Evolutionary conservation across 2,113 vertebrate species (phyloP), one percentile per base, ranked within the genome.

Genomic region (Leucosticte australis): DNA sequence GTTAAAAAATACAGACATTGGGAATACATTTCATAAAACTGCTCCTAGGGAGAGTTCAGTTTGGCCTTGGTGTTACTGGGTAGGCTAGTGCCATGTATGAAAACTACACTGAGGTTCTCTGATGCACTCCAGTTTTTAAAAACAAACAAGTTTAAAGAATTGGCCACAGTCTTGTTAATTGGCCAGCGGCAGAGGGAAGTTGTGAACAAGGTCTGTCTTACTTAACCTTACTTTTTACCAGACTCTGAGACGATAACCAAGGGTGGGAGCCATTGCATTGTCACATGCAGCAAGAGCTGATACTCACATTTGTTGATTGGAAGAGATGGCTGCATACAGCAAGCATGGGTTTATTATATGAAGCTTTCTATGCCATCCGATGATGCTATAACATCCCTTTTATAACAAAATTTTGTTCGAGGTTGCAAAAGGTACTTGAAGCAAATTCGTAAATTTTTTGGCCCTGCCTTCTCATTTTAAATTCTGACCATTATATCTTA

Each of bases 311-410:
- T 92, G 19, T 64, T 71, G 21, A 60, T 42, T 82, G 4, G 9
- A 44, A 64, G 62, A 31, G 46, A 28, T 69, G 62, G 31, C 50
- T 87, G 46, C 42, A 13, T 33, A 7, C 28, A 85, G 41, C 27
- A 60, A 55, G 10, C 13, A 7, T 41, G 41, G 11, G 8, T 71
- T 84, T 87, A 70, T 90, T 85, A 4, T 5, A 44, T 12, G 44
- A 42, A 39, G 35, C 33, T 4, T 1, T 57, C 65, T 31, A 50
- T 30, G 27, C 35, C 26, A 11, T 77, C 15, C 0, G 0, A 76
- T 8, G 26, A 73, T 68, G 27, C 42, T 84, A 1, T 50, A 77
- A 63, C 28, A 28, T 77, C 16, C n/a, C 35, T 63, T 86, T 49
- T 39, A 33, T 57, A 71, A 55, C 2, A 80, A n/a, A 74, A 79